A percentile compares a stretch with the other conserved stretches of the same genome.
Conservation (phyloP, 2,888 invertebrate genomes). For the Drosophila birchii region DNA sequence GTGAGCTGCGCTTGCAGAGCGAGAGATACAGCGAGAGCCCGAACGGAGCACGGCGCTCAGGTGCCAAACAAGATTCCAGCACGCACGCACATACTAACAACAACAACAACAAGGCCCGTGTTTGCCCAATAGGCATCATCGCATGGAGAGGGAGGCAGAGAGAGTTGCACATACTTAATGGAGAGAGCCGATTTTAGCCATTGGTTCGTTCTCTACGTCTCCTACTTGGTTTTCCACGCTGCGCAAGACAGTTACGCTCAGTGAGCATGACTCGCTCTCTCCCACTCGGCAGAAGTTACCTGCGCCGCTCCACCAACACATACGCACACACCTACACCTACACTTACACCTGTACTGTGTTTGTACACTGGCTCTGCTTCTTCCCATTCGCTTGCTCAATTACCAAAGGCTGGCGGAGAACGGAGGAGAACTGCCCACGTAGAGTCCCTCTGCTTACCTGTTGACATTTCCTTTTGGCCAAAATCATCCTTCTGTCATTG, state of each 20-base stretch:
- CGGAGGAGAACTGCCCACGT: constrained; percentile 70
- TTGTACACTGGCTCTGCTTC: constrained; percentile 46
- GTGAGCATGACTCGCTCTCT: constrained; percentile 64
- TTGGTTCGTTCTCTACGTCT: neutral
- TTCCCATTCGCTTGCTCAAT: constrained; percentile 61
- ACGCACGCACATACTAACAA: constrained; percentile 66
- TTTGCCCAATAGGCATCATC: constrained; percentile 62
- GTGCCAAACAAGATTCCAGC: constrained; percentile 75
- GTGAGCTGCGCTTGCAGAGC: constrained; percentile 63
- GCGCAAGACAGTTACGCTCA: constrained; percentile 71
- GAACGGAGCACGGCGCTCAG: constrained; percentile 2
- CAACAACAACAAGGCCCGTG: constrained; percentile 33
- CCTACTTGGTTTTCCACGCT: constrained; percentile 70
- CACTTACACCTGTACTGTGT: constrained; percentile 60
- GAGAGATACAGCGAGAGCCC: constrained; percentile 16
- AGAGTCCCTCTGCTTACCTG: constrained; percentile 47
- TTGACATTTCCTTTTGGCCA: constrained; percentile 52
- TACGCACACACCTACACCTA: constrained; percentile 19
- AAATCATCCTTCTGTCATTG: constrained; percentile 17
- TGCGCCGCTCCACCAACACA: constrained; percentile 58
- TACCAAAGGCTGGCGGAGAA: constrained; percentile 57
- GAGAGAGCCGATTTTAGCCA: constrained; percentile 8
- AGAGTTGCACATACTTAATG: constrained; percentile 44
- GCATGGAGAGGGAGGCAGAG: neutral
- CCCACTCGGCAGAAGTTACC: constrained; percentile 58